These are phyloP conservation scores for Griposia aprilina DNA, from an alignment of 2,888 invertebrate species.

Conservation along the genomic window DNA sequence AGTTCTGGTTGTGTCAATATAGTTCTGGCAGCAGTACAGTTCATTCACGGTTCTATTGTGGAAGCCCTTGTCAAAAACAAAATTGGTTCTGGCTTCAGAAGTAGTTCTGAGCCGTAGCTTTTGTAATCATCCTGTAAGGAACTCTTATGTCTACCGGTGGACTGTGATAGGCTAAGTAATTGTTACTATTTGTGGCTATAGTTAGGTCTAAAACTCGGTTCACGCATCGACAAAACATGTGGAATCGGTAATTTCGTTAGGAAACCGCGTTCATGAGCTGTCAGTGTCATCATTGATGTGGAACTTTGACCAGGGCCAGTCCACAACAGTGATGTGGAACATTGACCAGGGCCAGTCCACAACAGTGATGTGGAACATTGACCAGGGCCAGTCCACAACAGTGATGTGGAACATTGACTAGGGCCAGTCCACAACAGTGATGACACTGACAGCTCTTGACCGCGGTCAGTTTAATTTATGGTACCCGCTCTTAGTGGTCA, in stretches of 20 bases:
- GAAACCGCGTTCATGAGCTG: not conserved
- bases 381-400: not conserved
- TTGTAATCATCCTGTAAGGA: not conserved
- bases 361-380: too few relatives aligned
- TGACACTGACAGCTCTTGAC: not conserved
- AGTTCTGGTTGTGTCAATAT: not conserved
- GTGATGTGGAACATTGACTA: too few relatives aligned
- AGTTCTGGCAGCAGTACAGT: conserved; percentile 11
- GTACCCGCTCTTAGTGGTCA: not conserved
- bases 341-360: too few relatives aligned
- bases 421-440: not conserved
- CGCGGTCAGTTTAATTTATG: not conserved
- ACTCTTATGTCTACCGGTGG: not conserved
- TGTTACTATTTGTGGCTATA: not conserved
- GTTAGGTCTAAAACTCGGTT: not conserved
- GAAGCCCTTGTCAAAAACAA: conserved; percentile 20
- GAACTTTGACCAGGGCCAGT: not conserved
- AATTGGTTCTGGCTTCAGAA: not conserved
- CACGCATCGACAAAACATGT: not conserved
- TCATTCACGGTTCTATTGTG: not conserved
- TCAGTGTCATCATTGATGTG: not conserved
- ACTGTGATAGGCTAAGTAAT: not conserved
- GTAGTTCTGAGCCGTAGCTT: not conserved
- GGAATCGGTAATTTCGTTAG: not conserved
- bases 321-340: not conserved